Percentiles rank a stretch among this genome's conserved stretches.
Evolutionary conservation across 2,888 invertebrate species (phyloP).

Genomic region (Adineta ricciae): DNA sequence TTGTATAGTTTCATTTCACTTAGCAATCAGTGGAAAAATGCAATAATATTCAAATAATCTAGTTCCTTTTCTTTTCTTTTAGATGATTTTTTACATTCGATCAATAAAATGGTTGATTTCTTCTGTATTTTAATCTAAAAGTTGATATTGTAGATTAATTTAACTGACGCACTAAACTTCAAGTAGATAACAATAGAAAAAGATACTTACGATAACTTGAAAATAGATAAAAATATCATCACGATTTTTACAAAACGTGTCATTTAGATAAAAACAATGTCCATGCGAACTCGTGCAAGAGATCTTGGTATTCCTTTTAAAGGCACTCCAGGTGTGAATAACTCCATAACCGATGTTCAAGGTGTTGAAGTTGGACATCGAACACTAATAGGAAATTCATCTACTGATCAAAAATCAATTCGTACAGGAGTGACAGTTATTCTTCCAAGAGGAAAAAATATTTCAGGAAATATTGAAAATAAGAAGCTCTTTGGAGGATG

Average conservation of each 20-base stretch:
- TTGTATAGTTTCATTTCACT: neutral
- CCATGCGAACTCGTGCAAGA: neutral
- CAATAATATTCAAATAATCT: neutral
- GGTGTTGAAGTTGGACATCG: neutral
- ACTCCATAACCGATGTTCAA: neutral
- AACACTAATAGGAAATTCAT: neutral
- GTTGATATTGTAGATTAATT: too few species aligned
- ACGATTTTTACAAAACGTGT: too few species aligned
- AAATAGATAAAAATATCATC: too few species aligned
- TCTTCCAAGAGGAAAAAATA: neutral
- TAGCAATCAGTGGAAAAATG: neutral
- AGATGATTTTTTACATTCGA: neutral
- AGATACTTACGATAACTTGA: too few species aligned
- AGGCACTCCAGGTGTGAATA: neutral
- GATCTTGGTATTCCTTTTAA: neutral
- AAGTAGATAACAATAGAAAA: too few species aligned
- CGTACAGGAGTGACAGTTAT: neutral
- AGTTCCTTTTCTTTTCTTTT: too few species aligned
- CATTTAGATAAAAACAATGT: neutral
- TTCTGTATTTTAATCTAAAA: too few species aligned
- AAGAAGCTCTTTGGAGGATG: neutral
- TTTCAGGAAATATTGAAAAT: neutral
- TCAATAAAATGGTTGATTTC: too few species aligned
- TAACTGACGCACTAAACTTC: too few species aligned
- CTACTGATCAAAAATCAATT: neutral